Evolutionary conservation across 1,140 invertebrate genomes (phyloP).

Genomic region (Diorhabda elongata): DNA sequence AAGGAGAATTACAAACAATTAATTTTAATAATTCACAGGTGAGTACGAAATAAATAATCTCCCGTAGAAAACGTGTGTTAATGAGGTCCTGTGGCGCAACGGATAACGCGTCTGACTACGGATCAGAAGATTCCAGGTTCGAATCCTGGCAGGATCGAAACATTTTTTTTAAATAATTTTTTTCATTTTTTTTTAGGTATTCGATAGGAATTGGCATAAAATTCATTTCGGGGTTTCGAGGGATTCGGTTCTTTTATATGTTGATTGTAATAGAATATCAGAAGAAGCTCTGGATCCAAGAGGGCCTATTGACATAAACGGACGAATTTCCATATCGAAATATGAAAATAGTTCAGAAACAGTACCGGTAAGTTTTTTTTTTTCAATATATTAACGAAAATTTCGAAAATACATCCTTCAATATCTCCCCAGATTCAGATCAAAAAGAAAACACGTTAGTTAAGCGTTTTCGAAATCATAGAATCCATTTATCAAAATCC

Average conservation of each 20-base stretch:
- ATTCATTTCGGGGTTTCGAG: constrained; percentile 69
- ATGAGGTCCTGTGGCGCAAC: constrained; percentile 62
- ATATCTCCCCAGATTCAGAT: too few species aligned
- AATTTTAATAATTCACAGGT: constrained; percentile 57
- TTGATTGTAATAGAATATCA: constrained; percentile 60
- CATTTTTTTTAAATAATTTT: constrained; percentile 36
- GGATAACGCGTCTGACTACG: constrained; percentile 70
- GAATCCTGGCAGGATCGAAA: constrained; percentile 60
- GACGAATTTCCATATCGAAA: constrained; percentile 64
- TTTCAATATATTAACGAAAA: too few species aligned
- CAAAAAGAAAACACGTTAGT: too few species aligned
- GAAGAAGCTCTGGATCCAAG: constrained; percentile 52
- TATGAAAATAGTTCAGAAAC: constrained; percentile 53
- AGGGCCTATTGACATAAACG: constrained; percentile 62
- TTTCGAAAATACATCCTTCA: too few species aligned
- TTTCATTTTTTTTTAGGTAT: constrained; percentile 58
- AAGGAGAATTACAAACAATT: constrained; percentile 58
- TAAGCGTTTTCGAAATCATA: too few species aligned
- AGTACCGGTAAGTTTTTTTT: constrained; percentile 56
- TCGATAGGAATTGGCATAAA: constrained; percentile 76
- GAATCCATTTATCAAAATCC: too few species aligned
- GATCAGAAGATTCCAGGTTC: constrained; percentile 70
- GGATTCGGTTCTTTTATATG: constrained; percentile 61
- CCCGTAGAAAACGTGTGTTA: neutral
- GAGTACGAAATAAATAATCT: constrained; percentile 29